Percentiles rank a stretch among this genome's conserved stretches.
phyloP scores from a whole-genome alignment of 64 coral and sea anemone species.

The Trachythela sp. region DNA sequence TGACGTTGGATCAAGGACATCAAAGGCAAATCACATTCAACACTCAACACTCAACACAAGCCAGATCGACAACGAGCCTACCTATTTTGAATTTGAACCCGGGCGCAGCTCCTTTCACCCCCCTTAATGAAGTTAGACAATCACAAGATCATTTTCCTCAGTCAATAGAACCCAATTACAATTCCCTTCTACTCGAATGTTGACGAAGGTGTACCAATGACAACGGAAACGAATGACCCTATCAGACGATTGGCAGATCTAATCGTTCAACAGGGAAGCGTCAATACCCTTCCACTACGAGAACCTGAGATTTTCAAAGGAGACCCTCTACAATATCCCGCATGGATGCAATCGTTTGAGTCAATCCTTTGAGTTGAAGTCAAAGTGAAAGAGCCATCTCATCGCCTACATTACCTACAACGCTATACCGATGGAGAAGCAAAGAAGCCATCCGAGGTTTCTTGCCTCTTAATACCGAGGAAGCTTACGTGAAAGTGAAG shows the following conservation, averaged over 20 bases:
- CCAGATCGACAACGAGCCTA: neutral
- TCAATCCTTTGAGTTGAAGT: slow-evolving; percentile 38
- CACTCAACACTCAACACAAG: neutral
- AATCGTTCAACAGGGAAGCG: neutral
- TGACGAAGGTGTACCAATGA: neutral
- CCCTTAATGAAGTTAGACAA: too few species aligned
- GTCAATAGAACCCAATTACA: neutral
- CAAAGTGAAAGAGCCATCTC: neutral
- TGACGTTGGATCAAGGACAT: neutral
- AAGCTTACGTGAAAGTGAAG: slow-evolving; percentile 39
- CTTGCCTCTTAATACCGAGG: neutral
- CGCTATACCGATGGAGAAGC: slow-evolving; percentile 47
- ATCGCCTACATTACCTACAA: slow-evolving; percentile 38
- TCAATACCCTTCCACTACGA: slow-evolving; percentile 7
- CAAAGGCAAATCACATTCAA: too few species aligned
- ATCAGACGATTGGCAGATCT: neutral
- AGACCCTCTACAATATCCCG: slow-evolving; percentile 44
- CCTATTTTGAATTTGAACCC: neutral
- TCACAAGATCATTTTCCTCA: neutral
- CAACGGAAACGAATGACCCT: neutral
- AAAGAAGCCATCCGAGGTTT: slow-evolving; percentile 53
- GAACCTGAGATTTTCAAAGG: slow-evolving; percentile 32
- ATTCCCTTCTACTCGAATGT: neutral
- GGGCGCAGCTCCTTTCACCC: too few species aligned
- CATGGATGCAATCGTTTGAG: slow-evolving; percentile 56